Conservation (phyloP, 2,888 invertebrate genomes). For the Plusia festucae region DNA sequence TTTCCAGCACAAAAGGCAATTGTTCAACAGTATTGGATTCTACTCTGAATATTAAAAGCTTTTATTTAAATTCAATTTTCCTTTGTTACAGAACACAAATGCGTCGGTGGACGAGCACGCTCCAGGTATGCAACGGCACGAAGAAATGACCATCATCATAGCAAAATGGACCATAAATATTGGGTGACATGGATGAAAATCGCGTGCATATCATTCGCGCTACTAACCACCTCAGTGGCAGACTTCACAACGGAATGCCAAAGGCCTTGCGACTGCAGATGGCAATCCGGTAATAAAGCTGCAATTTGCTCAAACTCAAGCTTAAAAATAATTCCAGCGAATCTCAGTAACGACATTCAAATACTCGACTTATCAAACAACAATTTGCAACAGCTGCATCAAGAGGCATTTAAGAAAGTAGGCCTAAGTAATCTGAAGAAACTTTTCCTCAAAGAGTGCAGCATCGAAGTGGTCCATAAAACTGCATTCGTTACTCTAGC, state of each 20-base stretch:
- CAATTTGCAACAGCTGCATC: slow-evolving; percentile 90
- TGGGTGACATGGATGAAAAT: slow-evolving; percentile 86
- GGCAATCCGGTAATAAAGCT: slow-evolving; percentile 95
- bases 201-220: slow-evolving; percentile 73
- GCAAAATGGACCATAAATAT: slow-evolving; percentile 87
- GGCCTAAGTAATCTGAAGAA: slow-evolving; percentile 95
- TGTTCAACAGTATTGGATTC: slow-evolving; percentile 41
- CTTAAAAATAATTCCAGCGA: slow-evolving; percentile 91
- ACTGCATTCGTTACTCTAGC: slow-evolving; percentile 93
- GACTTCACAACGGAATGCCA: slow-evolving; percentile 91
- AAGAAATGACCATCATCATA: slow-evolving; percentile 84
- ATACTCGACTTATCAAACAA: slow-evolving; percentile 93
- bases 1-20: slow-evolving; percentile 30
- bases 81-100: slow-evolving; percentile 82
- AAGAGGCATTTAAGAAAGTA: slow-evolving; percentile 92
- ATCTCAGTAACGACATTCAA: slow-evolving; percentile 92
- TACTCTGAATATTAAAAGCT: slow-evolving; percentile 35
- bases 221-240: slow-evolving; percentile 79
- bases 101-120: slow-evolving; percentile 71
- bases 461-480: slow-evolving; percentile 91
- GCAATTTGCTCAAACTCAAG: slow-evolving; percentile 94
- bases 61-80: slow-evolving; percentile 45
- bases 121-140: slow-evolving; percentile 83
- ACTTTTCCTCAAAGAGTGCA: slow-evolving; percentile 93
- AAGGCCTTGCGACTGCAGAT: slow-evolving; percentile 94